phyloP scores from a whole-genome alignment of 2,113 vertebrate genomes.

The Euleptes europaea region DNA sequence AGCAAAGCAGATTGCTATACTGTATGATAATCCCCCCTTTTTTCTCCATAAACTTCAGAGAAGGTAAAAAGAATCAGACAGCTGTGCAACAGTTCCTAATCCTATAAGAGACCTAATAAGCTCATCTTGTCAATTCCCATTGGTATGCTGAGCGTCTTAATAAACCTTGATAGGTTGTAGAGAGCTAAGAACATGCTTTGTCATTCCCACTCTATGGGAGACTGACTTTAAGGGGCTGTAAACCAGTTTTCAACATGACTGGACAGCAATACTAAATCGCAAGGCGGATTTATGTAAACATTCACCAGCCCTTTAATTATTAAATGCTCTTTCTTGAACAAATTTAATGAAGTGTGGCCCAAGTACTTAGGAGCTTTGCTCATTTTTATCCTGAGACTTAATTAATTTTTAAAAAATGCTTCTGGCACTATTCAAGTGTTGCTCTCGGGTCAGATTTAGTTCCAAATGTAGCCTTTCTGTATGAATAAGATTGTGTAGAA shows the following conservation, averaged over 20 bases:
- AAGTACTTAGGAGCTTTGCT: conserved; percentile 51
- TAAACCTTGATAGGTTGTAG: conserved; percentile 9
- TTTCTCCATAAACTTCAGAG: neutral
- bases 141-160: conserved; percentile 26
- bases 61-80: neutral
- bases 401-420: conserved; percentile 60
- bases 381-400: conserved; percentile 56
- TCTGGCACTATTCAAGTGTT: conserved; percentile 46
- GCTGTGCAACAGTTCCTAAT: conserved; percentile 4
- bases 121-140: conserved; percentile 3
- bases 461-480: conserved; percentile 53
- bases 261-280: conserved; percentile 38
- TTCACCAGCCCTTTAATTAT: conserved; percentile 68
- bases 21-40: conserved; percentile 15
- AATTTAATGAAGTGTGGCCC: conserved; percentile 63
- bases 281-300: conserved; percentile 61
- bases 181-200: conserved; percentile 35
- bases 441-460: conserved; percentile 48
- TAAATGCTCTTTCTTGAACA: conserved; percentile 60
- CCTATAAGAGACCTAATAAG: conserved; percentile 15
- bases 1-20: conserved; percentile 15
- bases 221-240: conserved; percentile 45
- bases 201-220: neutral
- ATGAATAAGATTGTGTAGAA: conserved; percentile 43
- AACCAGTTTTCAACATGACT: conserved; percentile 50